Evolutionary conservation across 1,140 invertebrate genomes (phyloP), one percentile per base, ranked within the genome.

Genomic region (Notospermus geniculatus): DNA sequence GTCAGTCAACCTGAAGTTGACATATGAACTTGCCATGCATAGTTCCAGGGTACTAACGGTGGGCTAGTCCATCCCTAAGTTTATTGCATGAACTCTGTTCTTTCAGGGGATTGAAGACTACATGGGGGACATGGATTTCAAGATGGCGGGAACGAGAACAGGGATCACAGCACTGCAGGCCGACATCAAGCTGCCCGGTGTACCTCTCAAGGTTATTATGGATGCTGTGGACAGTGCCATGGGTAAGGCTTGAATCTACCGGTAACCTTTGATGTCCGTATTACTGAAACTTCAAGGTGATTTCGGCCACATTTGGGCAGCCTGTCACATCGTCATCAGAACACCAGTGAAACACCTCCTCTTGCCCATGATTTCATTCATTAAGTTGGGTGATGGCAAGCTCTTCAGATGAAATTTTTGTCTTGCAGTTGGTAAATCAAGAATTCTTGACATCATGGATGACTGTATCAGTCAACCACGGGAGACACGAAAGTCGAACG

Each of bases 41-140:
- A 19, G 41, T 54, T 36, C 39, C 1, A 82, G 66, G 72, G 78
- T 80, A 67, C 25, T n/a, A n/a, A n/a, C n/a, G n/a, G n/a, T n/a
- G n/a, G n/a, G n/a, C n/a, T n/a, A n/a, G n/a, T n/a, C n/a, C n/a
- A n/a, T n/a, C n/a, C n/a, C n/a, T n/a, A n/a, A n/a, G n/a, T n/a
- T n/a, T n/a, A n/a, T n/a, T n/a, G n/a, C n/a, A n/a, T n/a, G n/a
- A n/a, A n/a, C n/a, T n/a, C n/a, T n/a, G n/a, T n/a, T n/a, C n/a
- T 73, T 77, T 28, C 71, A 90, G 88, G 97, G 97, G 53, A 95
- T 98, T 71, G 97, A 99, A 84, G 97, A 99, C 80, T 98, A 96
- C 80, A 85, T 96, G 79, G 97, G 97, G 1, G 96, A 99, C 73
- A 99, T 99, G 96, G 97, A 99, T 83, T 98, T 99, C 80, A 99